Base-by-base conservation (phyloP, 2,113 vertebrate genomes). In the Engraulis encrasicolus region DNA sequence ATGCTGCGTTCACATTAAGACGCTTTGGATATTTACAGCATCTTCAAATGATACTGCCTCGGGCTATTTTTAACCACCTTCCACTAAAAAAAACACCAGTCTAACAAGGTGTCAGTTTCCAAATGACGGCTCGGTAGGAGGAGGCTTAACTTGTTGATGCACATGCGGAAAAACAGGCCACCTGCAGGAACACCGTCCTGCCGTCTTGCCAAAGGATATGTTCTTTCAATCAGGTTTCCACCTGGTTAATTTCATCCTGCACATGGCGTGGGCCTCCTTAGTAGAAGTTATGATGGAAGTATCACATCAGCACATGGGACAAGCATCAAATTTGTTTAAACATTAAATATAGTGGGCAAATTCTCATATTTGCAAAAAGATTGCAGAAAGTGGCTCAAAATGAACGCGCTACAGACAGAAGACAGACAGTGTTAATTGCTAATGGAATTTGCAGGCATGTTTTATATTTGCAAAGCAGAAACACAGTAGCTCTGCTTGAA, bases 61-160 rank as follows among this genome's bases (percentile, higher is more conserved):
- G 6, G 6, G 36, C 50, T 78, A 49, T 40, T 58, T 82, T 48
- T 71, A 54, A 61, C 45, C 1, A 14, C 37, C 17, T 1, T 61
- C 34, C 17, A 34, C 49, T 19, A 23, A 36, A 34, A 36, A 34
- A 34, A 78, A 20, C 11, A 1, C 34, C 66, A 78, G 52, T 81
- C 49, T 36, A 0, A 78, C 71, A 58, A 23, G 4, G 48, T 6
- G 20, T 54, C n/a, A 50, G 48, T 14, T 9, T 19, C 1, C 58
- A 40, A 17, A 45, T 78, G 80, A 85, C 50, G 1, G 79, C 50
- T 52, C 38, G n/a, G n/a, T n/a, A 17, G 9, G 20, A 81, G 80
- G 34, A 12, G 45, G 36, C 14, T 19, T n/a, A 81, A 50, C 50
- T 40, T 58, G 36, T 31, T 61, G 58, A 61, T 23, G 58, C 6